phyloP scores from a whole-genome alignment of 2,797 vertebrate species.

The Anableps anableps region DNA sequence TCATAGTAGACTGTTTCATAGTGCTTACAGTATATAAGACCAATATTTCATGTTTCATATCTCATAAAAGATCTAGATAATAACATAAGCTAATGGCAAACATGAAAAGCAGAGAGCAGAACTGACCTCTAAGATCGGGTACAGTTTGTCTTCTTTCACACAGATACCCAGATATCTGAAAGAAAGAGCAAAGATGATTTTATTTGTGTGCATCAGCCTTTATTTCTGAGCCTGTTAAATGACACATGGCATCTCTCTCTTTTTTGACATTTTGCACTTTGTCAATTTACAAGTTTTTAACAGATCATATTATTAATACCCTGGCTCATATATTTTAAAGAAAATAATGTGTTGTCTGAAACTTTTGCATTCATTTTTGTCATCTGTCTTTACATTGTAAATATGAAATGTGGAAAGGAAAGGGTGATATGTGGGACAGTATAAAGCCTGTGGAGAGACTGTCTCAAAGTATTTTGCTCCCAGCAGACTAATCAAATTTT shows the following conservation, averaged over 20 bases:
- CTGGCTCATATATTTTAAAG: background rate
- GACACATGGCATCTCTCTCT: background rate
- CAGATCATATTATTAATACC: background rate
- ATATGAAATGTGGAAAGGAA: constrained; percentile 7
- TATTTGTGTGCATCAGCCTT: background rate
- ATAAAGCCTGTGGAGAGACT: constrained; percentile 10
- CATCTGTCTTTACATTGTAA: background rate
- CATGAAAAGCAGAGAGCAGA: background rate
- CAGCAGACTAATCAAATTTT: background rate
- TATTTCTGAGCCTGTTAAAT: background rate
- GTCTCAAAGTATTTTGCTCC: constrained; percentile 2
- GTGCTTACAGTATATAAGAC: background rate
- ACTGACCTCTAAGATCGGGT: constrained; percentile 89
- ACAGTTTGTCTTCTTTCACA: constrained; percentile 89
- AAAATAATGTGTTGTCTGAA: background rate
- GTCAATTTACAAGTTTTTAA: background rate
- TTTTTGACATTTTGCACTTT: background rate
- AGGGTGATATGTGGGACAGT: constrained; percentile 24
- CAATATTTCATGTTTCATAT: background rate
- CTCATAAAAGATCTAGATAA: background rate
- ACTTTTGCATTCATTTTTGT: no score
- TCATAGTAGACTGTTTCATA: background rate
- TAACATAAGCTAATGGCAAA: background rate
- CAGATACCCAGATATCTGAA: constrained; percentile 90
- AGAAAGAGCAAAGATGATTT: background rate